Base-by-base conservation (phyloP, 2,797 vertebrate species). In the Esox masquinongy region DNA sequence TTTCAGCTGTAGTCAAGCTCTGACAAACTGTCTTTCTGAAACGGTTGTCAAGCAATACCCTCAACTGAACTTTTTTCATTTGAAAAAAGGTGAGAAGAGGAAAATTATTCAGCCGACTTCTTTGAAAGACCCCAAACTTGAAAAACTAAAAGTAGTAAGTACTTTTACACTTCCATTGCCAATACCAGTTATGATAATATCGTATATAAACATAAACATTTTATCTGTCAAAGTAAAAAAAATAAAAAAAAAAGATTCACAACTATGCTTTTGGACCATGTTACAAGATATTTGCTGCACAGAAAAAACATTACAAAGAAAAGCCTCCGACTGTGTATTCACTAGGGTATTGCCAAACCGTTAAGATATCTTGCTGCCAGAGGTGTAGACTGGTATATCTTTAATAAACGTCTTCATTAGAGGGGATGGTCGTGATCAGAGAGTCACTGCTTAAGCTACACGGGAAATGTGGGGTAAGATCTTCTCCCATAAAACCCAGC, bases 81-180 rank as follows among this genome's bases (percentile, higher is more conserved):
- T 59, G 19, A 72, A 47, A 61, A 59, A 86, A 98, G 97, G 94
- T 19, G 94, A 93, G 80, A 95, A 88, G 83, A 95, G 79, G 85
- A 96, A 92, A 81, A 5, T 94, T 63, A 93, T 98, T 80, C 95
- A 95, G 9, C 93, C 95, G 0, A 75, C 78, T 0, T 93, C 93
- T 79, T 87, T 91, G 56, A 91, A 89, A 71, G 93, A 95, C 70
- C 90, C 95, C 36, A 94, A 93, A 83, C 43, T 99, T 53, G 85
- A 90, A 76, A 92, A 94, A 64, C 74, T 99, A 50, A 95, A 96
- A 70, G 87, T 88, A 94, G 97, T 99, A 92, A 73, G 5, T 66
- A 6, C 9, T 66, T 66, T 31, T 6, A 31, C 22, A 34, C 15
- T 29, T 34, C 4, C 26, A 17, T 24, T 15, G 22, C 26, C 61